Evolutionary conservation across 2,888 invertebrate species (phyloP), one percentile per base, ranked within the genome.

Genomic region (Tetramorium bicarinatum): DNA sequence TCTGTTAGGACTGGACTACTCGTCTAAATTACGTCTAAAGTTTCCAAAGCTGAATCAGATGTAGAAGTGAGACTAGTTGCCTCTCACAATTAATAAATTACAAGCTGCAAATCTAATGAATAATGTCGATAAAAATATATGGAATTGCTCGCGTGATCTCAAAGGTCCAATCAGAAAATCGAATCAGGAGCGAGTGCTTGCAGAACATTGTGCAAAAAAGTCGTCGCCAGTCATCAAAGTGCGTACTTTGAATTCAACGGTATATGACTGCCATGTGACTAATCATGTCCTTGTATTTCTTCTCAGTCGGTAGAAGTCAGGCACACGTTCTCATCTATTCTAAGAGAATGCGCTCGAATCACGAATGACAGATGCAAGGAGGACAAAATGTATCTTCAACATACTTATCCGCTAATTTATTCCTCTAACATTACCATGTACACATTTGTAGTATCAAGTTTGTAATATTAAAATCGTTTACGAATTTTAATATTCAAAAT

Each of bases 311-410:
- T 91, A 8, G 67, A 80, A 41, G 69, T 91, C n/a, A 90, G 87
- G 34, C 86, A 88, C 41, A 91, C 86, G 3, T 52, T 84, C 49
- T 75, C 89, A 13, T 87, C 87, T 15, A 85, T 86, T 25, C 67
- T 91, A 8, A 83, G 88, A 18, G 90, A 91, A 69, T 88, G 87
- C 59, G 87, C 90, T 0, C 85, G 82, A 8, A 84, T 91, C 25
- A 69, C 84, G 6, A 87, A 67, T 29, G 67, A 87, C 11, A 89
- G 88, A 56, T 72, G 79, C 8, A 91, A 90, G 64, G 38, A 52
- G 13, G 13, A 15, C 38, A 21, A 21, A 71, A 71, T 54, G 38
- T 21, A 38, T 21, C 2, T 71, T 38, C 34, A 47, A 8, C 6
- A 66, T 47, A 47, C 21, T 47, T 47, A 67, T 18, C 4, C 9